Evolutionary conservation across 2,113 vertebrate genomes (phyloP).

Genomic region (Tragelaphus scriptus): DNA sequence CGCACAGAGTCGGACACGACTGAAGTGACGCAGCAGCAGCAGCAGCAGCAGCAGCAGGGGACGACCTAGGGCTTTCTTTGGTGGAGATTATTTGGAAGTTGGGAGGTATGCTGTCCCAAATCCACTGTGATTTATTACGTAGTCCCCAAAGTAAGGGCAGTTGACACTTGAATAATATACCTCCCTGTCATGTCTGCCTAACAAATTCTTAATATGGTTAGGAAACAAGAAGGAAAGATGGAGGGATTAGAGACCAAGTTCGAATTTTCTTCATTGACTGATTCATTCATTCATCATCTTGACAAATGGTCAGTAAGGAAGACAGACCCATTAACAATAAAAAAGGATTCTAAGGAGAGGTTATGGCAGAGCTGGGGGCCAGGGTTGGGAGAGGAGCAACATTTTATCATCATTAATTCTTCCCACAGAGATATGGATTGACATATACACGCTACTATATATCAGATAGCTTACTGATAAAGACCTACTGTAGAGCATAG

Average conservation of each 20-base stretch:
- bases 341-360: neutral
- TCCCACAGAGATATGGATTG: neutral
- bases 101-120: neutral
- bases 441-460: neutral
- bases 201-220: neutral
- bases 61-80: neutral
- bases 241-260: neutral
- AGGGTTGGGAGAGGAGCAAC: neutral
- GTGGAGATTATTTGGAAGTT: neutral
- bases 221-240: neutral
- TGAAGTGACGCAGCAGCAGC: too few species aligned
- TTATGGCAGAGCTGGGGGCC: neutral
- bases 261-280: neutral
- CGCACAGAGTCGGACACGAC: too few species aligned
- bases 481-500: neutral
- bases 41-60: too few species aligned
- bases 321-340: neutral
- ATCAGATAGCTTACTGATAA: neutral
- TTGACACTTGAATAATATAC: neutral
- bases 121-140: neutral
- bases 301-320: neutral
- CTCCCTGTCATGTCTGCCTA: neutral
- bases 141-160: neutral
- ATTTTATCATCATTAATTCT: neutral
- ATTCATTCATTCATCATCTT: neutral